Percentiles rank a stretch among this genome's conserved stretches.
Conservation (phyloP, 2,888 invertebrate genomes). For the Pilophorus perplexus region DNA sequence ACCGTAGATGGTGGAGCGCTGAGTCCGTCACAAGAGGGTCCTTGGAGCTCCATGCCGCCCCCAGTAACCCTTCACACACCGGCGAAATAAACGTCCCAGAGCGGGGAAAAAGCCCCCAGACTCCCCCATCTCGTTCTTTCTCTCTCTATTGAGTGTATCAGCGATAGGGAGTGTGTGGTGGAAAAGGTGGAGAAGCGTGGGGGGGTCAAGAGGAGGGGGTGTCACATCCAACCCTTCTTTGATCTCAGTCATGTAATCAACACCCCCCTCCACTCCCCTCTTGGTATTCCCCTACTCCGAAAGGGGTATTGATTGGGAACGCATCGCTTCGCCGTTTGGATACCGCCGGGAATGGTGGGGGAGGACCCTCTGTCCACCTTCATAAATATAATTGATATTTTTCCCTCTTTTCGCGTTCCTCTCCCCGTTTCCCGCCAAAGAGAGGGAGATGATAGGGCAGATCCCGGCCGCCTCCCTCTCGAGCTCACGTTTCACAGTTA, state of each 20-base stretch:
- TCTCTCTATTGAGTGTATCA: constrained; percentile 33
- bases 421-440: neutral
- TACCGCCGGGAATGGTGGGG: neutral
- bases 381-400: constrained; percentile 43
- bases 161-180: constrained; percentile 7
- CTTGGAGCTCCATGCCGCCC: neutral
- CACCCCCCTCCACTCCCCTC: constrained; percentile 18
- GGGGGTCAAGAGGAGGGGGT: constrained; percentile 12
- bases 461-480: neutral
- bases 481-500: constrained; percentile 21
- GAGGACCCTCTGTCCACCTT: constrained; percentile 39
- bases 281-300: neutral
- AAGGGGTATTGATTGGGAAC: constrained; percentile 37
- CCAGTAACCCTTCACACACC: constrained; percentile 8
- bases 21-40: too few species aligned
- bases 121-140: neutral
- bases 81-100: constrained; percentile 35
- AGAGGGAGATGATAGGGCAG: neutral
- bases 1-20: too few species aligned
- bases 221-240: constrained; percentile 42
- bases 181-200: neutral
- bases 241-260: constrained; percentile 44
- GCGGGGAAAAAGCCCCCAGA: too few species aligned
- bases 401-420: constrained; percentile 39
- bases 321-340: constrained; percentile 28